Conservation (phyloP, 1,140 invertebrate genomes). For the Zelostemma sp. region DNA sequence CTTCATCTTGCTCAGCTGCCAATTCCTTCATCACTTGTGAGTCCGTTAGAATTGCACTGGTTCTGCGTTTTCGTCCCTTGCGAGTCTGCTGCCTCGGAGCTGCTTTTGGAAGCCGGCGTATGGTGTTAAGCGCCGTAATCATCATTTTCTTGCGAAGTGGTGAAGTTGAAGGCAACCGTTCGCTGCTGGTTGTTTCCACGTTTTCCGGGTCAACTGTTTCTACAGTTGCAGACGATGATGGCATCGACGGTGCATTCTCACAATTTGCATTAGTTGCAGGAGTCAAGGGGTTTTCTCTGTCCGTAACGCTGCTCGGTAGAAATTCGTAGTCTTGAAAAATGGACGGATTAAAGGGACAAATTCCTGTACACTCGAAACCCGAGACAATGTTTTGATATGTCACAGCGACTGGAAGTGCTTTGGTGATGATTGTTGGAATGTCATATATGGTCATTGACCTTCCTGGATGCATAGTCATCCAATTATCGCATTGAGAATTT, state of each 20-base stretch:
- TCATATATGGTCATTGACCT: slow-evolving; percentile 54
- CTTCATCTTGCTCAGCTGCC: not conserved
- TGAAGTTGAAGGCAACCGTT: too few relatives aligned
- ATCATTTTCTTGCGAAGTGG: not conserved
- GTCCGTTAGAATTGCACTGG: not conserved
- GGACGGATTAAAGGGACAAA: slow-evolving; percentile 56
- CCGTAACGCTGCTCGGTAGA: slow-evolving; percentile 53
- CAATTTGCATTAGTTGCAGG: not conserved
- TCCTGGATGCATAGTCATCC: slow-evolving; percentile 51
- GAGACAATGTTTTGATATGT: slow-evolving; percentile 54
- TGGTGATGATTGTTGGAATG: slow-evolving; percentile 44
- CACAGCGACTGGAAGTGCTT: slow-evolving; percentile 42
- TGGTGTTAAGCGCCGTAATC: not conserved
- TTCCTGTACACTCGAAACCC: slow-evolving; percentile 53
- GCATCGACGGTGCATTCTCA: not conserved
- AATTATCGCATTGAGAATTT: slow-evolving; percentile 43
- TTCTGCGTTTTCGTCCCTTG: not conserved
- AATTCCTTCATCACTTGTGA: not conserved
- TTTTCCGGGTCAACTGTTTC: not conserved
- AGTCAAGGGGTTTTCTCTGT: slow-evolving; percentile 17
- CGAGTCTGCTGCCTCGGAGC: not conserved
- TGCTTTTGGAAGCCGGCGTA: not conserved
- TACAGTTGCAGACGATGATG: not conserved
- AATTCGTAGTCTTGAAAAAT: too few relatives aligned
- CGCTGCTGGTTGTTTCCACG: not conserved